phyloP scores from a whole-genome alignment of 1,140 invertebrate species.

The Danaus plexippus region DNA sequence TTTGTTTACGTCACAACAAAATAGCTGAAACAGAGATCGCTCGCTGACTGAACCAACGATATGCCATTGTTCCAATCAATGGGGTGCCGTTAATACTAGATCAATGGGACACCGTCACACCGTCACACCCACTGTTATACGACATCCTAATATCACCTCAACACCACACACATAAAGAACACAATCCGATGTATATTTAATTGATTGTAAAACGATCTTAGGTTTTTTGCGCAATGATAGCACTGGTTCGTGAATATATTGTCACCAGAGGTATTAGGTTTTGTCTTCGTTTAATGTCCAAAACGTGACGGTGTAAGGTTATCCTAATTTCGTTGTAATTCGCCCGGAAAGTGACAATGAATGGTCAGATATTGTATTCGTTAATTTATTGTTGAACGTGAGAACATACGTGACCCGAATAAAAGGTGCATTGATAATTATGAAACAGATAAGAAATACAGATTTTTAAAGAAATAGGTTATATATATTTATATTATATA shows the following conservation, averaged over 20 bases:
- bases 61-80: constrained; percentile 57
- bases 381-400: constrained; percentile 42
- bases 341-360: constrained; percentile 52
- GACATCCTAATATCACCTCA: no score
- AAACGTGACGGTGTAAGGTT: constrained; percentile 59
- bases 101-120: constrained; percentile 57
- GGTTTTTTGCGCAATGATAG: constrained; percentile 69
- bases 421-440: not conserved
- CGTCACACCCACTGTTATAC: constrained; percentile 1
- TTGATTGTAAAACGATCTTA: constrained; percentile 16
- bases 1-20: no score
- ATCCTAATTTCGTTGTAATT: constrained; percentile 58
- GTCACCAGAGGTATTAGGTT: constrained; percentile 63
- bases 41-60: constrained; percentile 55
- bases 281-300: constrained; percentile 66
- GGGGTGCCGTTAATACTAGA: constrained; percentile 56
- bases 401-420: constrained; percentile 7
- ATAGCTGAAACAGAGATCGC: no score
- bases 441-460: no score
- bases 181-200: not conserved
- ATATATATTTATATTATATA: no score
- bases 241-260: constrained; percentile 61
- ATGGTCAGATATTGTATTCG: constrained; percentile 38
- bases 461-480: no score
- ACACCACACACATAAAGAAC: no score